Evolutionary conservation across 2,113 vertebrate species (phyloP).

Genomic region (Gracilinanus agilis): DNA sequence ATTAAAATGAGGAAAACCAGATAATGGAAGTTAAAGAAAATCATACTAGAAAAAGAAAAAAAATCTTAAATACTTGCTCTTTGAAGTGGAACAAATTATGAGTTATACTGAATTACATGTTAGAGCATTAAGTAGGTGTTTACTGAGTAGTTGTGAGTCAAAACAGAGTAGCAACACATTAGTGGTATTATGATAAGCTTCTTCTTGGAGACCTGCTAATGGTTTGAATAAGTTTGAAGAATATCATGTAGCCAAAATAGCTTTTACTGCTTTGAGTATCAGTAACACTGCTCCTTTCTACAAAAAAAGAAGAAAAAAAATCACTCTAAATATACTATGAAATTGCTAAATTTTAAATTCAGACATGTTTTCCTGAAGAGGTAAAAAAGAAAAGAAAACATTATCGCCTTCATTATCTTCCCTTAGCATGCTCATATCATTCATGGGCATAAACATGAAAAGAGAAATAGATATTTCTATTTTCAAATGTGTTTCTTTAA

Average conservation of each 20-base stretch:
- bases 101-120: conserved; percentile 30
- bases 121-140: neutral
- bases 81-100: conserved; percentile 48
- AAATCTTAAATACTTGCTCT: conserved; percentile 45
- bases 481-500: neutral
- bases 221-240: conserved; percentile 2
- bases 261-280: neutral
- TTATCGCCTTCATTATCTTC: neutral
- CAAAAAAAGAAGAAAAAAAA: neutral
- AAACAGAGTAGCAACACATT: neutral
- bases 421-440: neutral
- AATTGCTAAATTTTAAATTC: conserved; percentile 4
- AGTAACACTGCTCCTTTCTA: neutral
- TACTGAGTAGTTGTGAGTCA: conserved; percentile 36
- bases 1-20: conserved; percentile 12
- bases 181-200: conserved; percentile 16
- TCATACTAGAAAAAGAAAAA: neutral
- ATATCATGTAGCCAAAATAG: neutral
- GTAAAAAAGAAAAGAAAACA: neutral
- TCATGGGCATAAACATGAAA: neutral
- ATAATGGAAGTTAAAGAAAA: neutral
- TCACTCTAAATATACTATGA: neutral
- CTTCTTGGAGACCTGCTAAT: conserved; percentile 48
- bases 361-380: neutral
- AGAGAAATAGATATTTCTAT: conserved; percentile 7